Base-by-base conservation (phyloP, 2,113 vertebrate species). In the Platysteira castanea region DNA sequence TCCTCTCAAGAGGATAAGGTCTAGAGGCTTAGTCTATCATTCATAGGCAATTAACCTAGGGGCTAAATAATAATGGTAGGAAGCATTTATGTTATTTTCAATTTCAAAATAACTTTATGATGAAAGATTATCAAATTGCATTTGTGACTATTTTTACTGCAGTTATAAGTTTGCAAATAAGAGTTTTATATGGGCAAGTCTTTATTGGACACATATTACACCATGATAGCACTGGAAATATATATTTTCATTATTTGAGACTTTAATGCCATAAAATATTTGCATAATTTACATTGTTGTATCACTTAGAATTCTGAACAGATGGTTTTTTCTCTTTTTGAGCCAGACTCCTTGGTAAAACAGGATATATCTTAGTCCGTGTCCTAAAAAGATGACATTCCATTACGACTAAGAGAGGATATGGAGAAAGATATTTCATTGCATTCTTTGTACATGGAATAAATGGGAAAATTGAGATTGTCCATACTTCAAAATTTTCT, bases 21-120 rank as follows among this genome's bases (percentile, higher is more conserved):
- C 41, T 74, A 67, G 23, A 67, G 71, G 15, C 15, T 87, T 87
- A 90, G 19, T n/a, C n/a, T 89, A n/a, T 90, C 42, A 69, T 61
- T 91, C 85, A 42, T 53, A 75, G 91, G 9, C 65, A 88, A 87
- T 87, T 96, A 87, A 91, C 68, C 89, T 80, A 90, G 56, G 49
- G 41, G 42, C 6, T 90, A 95, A 86, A 70, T 70, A 91, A 69
- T 52, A 94, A 47, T 78, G 60, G 37, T 27, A 65, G 52, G 13
- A 84, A 78, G 2, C 9, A 53, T 31, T 54, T 49, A 14, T 33
- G 28, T 33, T 80, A 42, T 86, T 95, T 80, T 31, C 9, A 71
- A 33, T 84, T 92, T 90, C 87, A 16, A 73, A 94, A 91, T 73
- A 73, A 59, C 12, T 59, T 21, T 30, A n/a, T 26, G 35, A 83